Evolutionary conservation across 2,797 vertebrate genomes (phyloP), one percentile per base, ranked within the genome.

Genomic region (Eremophila alpestris): DNA sequence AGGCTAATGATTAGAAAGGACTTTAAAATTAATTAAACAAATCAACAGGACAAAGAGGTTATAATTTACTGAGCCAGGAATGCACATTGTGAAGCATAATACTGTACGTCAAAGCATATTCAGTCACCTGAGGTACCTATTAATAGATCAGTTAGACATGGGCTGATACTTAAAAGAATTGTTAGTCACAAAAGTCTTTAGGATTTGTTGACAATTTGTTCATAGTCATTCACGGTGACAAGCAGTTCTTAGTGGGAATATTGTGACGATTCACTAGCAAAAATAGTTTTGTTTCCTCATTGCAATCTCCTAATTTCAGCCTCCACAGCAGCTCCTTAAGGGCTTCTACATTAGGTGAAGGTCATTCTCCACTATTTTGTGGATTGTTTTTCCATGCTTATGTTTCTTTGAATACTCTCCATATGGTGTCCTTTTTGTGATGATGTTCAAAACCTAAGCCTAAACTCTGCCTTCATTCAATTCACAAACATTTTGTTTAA

Each of bases 21-120:
- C 19, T 75, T 92, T 63, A 32, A 74, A 91, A 68, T 86, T 90
- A 92, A 84, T 87, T 83, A 86, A 86, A 87, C 34, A 84, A 56
- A 92, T 6, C 23, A 69, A 68, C 14, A 49, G 40, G 27, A 58
- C 34, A 65, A 64, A 43, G 36, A 69, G 18, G 19, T 73, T 87
- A 58, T 52, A 58, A 8, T 87, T 63, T 67, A 73, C 10, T 45
- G n/a, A 92, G 74, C 26, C 5, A 76, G 41, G 68, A 86, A 91
- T 81, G 36, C 65, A 48, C 63, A 26, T 41, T 48, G 21, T 74
- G 60, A 64, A 58, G 36, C 30, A 24, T 45, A 90, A 76, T 51
- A 6, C 21, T 40, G 43, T 80, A 38, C 36, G 9, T 43, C 62
- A 62, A 92, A 91, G 13, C 43, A 55, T 38, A 29, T 65, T 87